Evolutionary conservation across 2,797 vertebrate genomes (phyloP).

Genomic region (Ceryle rudis): DNA sequence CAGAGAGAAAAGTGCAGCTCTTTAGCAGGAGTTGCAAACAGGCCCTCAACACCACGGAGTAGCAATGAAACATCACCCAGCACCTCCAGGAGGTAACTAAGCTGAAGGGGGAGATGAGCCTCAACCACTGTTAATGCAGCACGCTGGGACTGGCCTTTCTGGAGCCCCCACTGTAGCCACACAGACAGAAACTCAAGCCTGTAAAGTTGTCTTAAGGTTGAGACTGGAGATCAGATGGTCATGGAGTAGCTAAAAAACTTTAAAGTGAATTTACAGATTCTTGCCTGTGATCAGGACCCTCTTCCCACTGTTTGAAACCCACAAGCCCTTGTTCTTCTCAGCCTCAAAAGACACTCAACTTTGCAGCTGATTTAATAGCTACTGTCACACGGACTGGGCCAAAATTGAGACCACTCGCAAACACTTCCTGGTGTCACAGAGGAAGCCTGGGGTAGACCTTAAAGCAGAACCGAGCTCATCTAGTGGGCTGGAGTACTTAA

Average conservation of each 20-base stretch:
- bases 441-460: not conserved
- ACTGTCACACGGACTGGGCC: not conserved
- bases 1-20: not conserved
- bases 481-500: not conserved
- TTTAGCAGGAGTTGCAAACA: not conserved
- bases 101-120: not conserved
- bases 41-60: not conserved
- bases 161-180: not conserved
- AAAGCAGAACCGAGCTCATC: not conserved
- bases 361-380: fast-evolving
- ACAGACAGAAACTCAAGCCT: not conserved
- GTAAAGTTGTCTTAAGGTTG: not conserved
- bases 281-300: not conserved
- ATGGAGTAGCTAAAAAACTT: too few species aligned
- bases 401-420: not conserved
- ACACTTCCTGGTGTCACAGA: not conserved
- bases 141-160: not conserved
- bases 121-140: not conserved
- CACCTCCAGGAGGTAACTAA: not conserved
- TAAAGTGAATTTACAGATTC: not conserved
- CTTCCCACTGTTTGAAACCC: not conserved
- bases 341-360: not conserved
- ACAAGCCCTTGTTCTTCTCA: not conserved
- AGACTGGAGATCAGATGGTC: too few species aligned
- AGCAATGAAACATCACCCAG: not conserved